These are phyloP conservation scores for Griposia aprilina DNA, from an alignment of 2,888 invertebrate genomes.

Conservation along the genomic window DNA sequence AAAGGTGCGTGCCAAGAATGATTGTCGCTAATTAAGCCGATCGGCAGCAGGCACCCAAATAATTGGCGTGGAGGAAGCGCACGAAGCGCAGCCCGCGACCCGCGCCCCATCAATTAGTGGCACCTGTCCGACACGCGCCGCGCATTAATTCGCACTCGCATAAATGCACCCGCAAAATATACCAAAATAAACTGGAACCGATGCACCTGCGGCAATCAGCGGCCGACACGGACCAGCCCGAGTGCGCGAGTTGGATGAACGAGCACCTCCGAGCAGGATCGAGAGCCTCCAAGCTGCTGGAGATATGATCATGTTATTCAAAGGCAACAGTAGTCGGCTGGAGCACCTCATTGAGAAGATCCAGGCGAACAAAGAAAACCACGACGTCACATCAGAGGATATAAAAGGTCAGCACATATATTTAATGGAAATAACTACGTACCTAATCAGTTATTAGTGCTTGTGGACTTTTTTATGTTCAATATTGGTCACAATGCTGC, in stretches of 20 bases:
- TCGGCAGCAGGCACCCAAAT: constrained; percentile 85
- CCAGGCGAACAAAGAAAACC: constrained; percentile 95
- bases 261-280: constrained; percentile 49
- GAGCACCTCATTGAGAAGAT: constrained; percentile 97
- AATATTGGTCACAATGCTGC: background rate
- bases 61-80: constrained; percentile 88
- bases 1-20: constrained; percentile 81
- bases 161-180: constrained; percentile 85
- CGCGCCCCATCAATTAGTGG: constrained; percentile 86
- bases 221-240: constrained; percentile 63
- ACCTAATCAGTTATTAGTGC: background rate
- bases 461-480: background rate
- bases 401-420: constrained; percentile 84
- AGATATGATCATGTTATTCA: constrained; percentile 94
- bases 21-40: constrained; percentile 80
- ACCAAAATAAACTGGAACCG: constrained; percentile 87
- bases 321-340: constrained; percentile 95
- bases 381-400: constrained; percentile 89
- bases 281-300: constrained; percentile 56
- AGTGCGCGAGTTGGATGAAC: constrained; percentile 66
- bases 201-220: constrained; percentile 87
- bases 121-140: constrained; percentile 88
- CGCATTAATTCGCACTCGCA: constrained; percentile 87
- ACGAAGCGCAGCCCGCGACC: constrained; percentile 79
- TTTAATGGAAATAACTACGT: background rate